These are phyloP conservation scores for Spodoptera littoralis DNA, from an alignment of 2,888 invertebrate genomes.

Conservation along the genomic window DNA sequence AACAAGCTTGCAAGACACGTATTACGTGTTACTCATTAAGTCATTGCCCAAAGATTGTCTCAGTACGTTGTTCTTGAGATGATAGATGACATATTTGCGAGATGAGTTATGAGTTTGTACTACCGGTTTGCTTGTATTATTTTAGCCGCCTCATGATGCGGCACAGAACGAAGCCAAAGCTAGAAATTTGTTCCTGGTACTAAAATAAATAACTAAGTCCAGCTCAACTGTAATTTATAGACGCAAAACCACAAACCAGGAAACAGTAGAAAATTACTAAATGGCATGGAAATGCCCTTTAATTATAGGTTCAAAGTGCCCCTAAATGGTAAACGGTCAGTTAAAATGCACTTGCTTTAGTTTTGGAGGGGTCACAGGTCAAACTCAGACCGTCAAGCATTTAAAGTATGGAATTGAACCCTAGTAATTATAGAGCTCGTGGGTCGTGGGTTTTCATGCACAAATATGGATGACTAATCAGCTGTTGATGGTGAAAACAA, in stretches of 20 bases:
- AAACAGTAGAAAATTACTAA: not conserved
- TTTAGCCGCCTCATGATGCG: slow-evolving; percentile 4
- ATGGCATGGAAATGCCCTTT: not conserved
- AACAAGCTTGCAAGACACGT: not conserved
- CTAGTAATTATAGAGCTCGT: slow-evolving; percentile 5
- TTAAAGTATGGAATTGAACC: slow-evolving; percentile 1
- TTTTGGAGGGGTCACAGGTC: slow-evolving; percentile 8
- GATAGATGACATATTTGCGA: slow-evolving; percentile 23
- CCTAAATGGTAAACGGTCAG: not conserved
- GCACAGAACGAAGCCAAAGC: slow-evolving; percentile 17
- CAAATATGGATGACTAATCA: slow-evolving; percentile 24
- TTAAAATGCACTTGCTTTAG: slow-evolving; percentile 3
- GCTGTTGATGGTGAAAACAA: slow-evolving; percentile 36
- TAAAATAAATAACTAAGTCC: slow-evolving; percentile 22
- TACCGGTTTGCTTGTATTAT: slow-evolving; percentile 23
- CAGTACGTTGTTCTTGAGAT: slow-evolving; percentile 2
- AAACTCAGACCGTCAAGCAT: slow-evolving; percentile 14
- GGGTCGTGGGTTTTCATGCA: not conserved
- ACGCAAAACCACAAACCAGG: not conserved
- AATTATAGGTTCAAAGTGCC: not conserved
- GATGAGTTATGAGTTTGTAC: slow-evolving; percentile 7
- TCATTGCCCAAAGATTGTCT: slow-evolving; percentile 5
- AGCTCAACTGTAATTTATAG: slow-evolving; percentile 5
- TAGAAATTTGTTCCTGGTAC: slow-evolving; percentile 31
- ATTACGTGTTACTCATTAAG: not conserved